Base-by-base conservation (phyloP, 2,797 vertebrate genomes). In the Atherinosoma microstoma region DNA sequence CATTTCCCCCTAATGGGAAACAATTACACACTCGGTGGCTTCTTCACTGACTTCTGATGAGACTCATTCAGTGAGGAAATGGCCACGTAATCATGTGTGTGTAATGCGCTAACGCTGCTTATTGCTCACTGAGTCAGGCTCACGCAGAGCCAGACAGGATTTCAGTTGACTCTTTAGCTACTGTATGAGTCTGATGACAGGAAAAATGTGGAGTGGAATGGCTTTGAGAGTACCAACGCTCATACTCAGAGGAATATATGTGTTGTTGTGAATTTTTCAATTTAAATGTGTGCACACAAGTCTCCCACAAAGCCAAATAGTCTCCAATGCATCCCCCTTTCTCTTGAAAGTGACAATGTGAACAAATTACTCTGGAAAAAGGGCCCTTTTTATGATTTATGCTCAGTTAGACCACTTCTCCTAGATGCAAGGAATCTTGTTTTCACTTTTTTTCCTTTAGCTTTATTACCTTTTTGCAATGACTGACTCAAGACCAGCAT, bases 11-110 rank as follows among this genome's bases (percentile, higher is more conserved):
- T 93, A 94, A 94, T 90, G 91, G 91, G 92, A 94, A 91, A 93
- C 93, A 94, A 94, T 95, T 95, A 95, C 94, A 94, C 93, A 95
- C 91, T 93, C 88, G 85, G 89, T 93, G 93, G 91, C 89, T 93
- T 90, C 92, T 91, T 93, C 89, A 87, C 75, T 88, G 92, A 92
- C 91, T 93, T 94, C 90, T 91, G 92, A 93, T 95, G 93, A 92
- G 92, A 90, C 89, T 84, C 87, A 86, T 91, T 93, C 88, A 86
- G 87, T 72, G 88, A 87, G 92, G 91, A 90, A 91, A 93, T 92
- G 91, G 85, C 87, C 91, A 92, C 84, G 89, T 94, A 94, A 94
- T 95, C 93, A 89, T 89, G 92, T 92, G 93, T 93, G 90, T 81
- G 93, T 94, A 94, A 95, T 93, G 82, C 82, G 70, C 88, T 89